Percentiles rank a stretch among this genome's conserved stretches.
Evolutionary conservation across 2,797 vertebrate genomes (phyloP).

Genomic region (Florisuga fusca): DNA sequence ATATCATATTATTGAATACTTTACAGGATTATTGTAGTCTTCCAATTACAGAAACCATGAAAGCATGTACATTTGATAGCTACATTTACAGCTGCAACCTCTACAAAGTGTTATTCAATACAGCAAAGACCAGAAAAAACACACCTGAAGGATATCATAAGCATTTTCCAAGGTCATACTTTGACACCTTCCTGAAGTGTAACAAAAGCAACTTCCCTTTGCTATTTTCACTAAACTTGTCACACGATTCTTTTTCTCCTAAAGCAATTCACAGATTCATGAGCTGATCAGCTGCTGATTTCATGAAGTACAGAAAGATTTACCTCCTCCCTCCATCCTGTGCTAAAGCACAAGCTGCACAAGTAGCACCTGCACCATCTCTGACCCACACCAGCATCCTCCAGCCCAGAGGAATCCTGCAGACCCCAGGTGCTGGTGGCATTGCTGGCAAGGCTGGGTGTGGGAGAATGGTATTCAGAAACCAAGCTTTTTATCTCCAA

Average conservation of each 20-base stretch:
- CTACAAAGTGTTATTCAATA: neutral
- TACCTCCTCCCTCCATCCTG: neutral
- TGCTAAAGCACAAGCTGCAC: neutral
- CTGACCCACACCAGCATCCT: neutral
- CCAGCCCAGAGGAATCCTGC: neutral
- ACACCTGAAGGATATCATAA: neutral
- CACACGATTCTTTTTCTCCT: neutral
- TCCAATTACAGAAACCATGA: neutral
- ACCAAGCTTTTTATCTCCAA: neutral
- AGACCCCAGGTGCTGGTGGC: neutral
- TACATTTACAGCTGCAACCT: slow-evolving; percentile 4
- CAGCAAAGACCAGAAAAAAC: slow-evolving; percentile 25
- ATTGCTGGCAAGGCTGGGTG: neutral
- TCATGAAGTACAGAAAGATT: neutral
- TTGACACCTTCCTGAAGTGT: neutral
- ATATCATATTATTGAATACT: neutral
- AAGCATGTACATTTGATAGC: neutral
- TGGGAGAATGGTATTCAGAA: neutral
- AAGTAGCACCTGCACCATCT: neutral
- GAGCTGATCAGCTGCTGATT: neutral
- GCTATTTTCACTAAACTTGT: neutral
- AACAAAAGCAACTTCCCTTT: slow-evolving; percentile 18
- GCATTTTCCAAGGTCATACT: neutral
- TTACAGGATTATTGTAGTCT: neutral
- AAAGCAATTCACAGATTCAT: neutral